These are phyloP conservation scores for Cardiocondyla obscurior DNA, from an alignment of 1,140 invertebrate species.

Conservation along the genomic window DNA sequence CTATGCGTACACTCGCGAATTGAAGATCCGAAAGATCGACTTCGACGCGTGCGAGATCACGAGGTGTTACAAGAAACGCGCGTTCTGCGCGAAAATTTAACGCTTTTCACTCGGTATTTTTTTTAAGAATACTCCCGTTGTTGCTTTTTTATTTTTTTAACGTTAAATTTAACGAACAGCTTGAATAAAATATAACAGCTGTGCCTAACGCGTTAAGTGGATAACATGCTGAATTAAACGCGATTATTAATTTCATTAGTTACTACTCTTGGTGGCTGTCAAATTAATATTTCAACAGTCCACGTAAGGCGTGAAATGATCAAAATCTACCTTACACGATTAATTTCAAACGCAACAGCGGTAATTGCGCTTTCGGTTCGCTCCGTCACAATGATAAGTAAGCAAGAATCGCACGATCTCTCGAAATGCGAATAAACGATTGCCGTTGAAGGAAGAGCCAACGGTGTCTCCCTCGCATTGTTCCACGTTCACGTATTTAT, in stretches of 20 bases:
- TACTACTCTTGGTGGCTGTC: too few relatives aligned
- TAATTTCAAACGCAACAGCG: background rate
- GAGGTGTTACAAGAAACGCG: constrained; percentile 12
- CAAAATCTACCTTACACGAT: background rate
- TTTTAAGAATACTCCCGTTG: background rate
- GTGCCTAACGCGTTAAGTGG: background rate
- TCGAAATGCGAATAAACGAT: constrained; percentile 25
- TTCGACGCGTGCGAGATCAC: constrained; percentile 13
- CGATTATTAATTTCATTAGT: too few relatives aligned
- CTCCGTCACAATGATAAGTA: background rate
- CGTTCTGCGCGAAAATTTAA: background rate
- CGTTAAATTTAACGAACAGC: too few relatives aligned
- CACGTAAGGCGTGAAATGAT: background rate
- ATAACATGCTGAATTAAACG: background rate
- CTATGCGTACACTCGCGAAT: too few relatives aligned
- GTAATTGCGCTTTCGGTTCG: constrained; percentile 6
- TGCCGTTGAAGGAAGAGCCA: background rate
- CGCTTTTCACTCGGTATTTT: background rate
- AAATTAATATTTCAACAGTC: too few relatives aligned
- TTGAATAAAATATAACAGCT: too few relatives aligned
- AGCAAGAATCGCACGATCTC: constrained; percentile 27
- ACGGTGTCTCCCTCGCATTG: background rate
- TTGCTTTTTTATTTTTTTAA: background rate
- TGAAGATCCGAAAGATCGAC: constrained; percentile 34
- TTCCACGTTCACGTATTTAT: background rate